Evolutionary conservation across 2,113 vertebrate genomes (phyloP).

Genomic region (Papio anubis): DNA sequence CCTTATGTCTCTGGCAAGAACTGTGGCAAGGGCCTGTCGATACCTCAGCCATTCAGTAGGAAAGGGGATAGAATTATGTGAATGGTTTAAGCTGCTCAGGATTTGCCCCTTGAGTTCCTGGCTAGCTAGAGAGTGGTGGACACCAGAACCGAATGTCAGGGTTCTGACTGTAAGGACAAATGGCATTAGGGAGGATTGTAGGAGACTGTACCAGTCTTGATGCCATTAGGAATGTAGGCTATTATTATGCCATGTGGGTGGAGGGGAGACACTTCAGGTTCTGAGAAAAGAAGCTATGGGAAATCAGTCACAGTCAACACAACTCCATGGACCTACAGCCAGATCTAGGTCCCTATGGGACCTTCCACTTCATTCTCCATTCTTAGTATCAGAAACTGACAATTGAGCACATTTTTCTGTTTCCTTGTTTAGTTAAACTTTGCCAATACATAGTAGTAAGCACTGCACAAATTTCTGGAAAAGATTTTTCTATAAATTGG

Average conservation of each 20-base stretch:
- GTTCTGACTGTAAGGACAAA: not conserved
- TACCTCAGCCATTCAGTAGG: not conserved
- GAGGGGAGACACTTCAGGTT: not conserved
- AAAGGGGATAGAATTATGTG: not conserved
- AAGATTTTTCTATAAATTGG: not conserved
- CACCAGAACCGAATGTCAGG: not conserved
- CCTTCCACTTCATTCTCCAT: not conserved
- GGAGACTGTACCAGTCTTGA: not conserved
- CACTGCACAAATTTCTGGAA: not conserved
- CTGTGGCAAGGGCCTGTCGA: not conserved
- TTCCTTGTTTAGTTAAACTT: slow-evolving; percentile 29
- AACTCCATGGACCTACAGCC: not conserved
- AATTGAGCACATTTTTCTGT: not conserved
- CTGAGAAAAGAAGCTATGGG: not conserved
- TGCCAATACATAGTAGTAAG: not conserved
- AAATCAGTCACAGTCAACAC: not conserved
- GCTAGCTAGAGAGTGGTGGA: not conserved
- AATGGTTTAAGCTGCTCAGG: not conserved
- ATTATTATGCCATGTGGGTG: not conserved
- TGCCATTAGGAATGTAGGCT: not conserved
- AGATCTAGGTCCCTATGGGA: not conserved
- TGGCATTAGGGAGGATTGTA: not conserved
- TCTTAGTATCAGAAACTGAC: not conserved
- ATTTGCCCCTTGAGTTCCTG: not conserved
- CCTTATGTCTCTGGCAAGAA: not conserved